Percentiles rank a stretch among this genome's conserved stretches.
Evolutionary conservation across 2,113 vertebrate genomes (phyloP).

Genomic region (Dipodomys spectabilis): DNA sequence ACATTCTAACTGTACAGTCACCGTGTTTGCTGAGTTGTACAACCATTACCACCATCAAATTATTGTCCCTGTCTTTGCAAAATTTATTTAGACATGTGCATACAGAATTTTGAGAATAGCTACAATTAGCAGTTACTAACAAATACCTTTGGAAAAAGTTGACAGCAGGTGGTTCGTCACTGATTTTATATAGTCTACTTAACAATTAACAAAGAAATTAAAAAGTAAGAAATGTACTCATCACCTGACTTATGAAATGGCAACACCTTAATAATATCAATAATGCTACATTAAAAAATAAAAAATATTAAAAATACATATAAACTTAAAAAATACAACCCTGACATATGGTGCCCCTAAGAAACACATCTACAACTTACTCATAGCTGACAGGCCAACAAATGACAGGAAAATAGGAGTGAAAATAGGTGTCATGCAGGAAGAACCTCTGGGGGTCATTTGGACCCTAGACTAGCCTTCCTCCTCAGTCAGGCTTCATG

Average conservation of each 20-base stretch:
- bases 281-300: too few relatives aligned
- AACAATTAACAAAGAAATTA: neutral
- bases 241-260: too few relatives aligned
- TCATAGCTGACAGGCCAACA: neutral
- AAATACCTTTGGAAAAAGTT: conserved; percentile 5
- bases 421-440: neutral
- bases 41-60: neutral
- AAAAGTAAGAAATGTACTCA: too few relatives aligned
- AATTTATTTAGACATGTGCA: neutral
- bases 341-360: neutral
- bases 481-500: neutral
- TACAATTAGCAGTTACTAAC: neutral
- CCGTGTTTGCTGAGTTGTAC: neutral
- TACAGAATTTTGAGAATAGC: neutral
- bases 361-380: neutral
- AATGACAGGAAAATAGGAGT: neutral
- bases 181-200: conserved; percentile 17
- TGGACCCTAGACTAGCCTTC: neutral
- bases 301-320: too few relatives aligned
- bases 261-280: too few relatives aligned
- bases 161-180: neutral
- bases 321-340: neutral
- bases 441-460: neutral
- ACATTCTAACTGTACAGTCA: neutral
- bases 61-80: neutral